Percentiles rank a stretch among this genome's conserved stretches.
These are phyloP conservation scores for Cephus cinctus DNA, from an alignment of 1,140 invertebrate genomes.

Conservation along the genomic window DNA sequence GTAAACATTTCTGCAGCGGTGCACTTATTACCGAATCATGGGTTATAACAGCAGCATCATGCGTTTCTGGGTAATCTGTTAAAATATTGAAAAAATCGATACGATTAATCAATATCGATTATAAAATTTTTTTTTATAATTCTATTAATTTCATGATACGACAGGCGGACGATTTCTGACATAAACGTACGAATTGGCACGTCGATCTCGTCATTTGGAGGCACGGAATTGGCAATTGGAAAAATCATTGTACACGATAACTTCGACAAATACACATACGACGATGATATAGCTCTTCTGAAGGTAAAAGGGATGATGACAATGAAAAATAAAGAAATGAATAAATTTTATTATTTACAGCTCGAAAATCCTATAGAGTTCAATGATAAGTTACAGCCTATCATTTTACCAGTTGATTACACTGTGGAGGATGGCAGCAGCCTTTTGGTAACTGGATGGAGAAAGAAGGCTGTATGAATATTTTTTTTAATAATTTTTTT, in stretches of 20 bases:
- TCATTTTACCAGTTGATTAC: slow-evolving; percentile 29
- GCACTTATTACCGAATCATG: slow-evolving; percentile 53
- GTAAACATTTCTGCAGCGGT: slow-evolving; percentile 54
- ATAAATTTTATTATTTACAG: slow-evolving; percentile 18
- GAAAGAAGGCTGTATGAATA: no score
- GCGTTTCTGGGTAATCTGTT: slow-evolving; percentile 32
- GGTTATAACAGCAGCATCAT: slow-evolving; percentile 57
- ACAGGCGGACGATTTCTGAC: neutral
- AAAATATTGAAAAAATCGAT: neutral
- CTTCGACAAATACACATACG: slow-evolving; percentile 30
- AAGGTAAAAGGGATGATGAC: slow-evolving; percentile 30
- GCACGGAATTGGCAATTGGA: slow-evolving; percentile 17
- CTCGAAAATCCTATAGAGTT: slow-evolving; percentile 28
- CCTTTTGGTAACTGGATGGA: slow-evolving; percentile 59
- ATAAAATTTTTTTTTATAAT: neutral
- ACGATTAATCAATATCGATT: neutral
- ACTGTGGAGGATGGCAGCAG: slow-evolving; percentile 27
- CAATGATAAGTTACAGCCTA: slow-evolving; percentile 33
- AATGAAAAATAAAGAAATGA: slow-evolving; percentile 2
- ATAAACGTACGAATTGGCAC: slow-evolving; percentile 14
- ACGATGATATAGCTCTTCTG: slow-evolving; percentile 56
- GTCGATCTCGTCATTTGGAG: neutral
- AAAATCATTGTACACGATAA: slow-evolving; percentile 28
- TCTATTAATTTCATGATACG: neutral
- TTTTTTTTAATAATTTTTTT: no score